Conservation (phyloP, 2,888 invertebrate species). For the Drosophila maculinotata region DNA sequence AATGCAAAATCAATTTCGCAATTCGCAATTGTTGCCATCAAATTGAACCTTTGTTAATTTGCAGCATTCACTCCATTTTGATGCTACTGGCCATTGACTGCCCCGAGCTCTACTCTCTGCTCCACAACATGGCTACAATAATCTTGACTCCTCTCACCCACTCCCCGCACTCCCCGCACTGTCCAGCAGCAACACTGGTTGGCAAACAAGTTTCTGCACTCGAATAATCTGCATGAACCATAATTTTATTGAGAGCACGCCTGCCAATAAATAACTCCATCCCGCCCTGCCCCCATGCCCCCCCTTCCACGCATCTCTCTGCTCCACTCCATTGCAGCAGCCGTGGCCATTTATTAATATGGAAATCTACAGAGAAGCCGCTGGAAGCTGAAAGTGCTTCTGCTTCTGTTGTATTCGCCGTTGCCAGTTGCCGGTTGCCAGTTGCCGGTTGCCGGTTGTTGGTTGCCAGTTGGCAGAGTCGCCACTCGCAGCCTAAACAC, state of each 20-base stretch:
- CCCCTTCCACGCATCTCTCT: neutral
- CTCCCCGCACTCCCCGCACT: neutral
- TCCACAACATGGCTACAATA: slow-evolving; percentile 67
- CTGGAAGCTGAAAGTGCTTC: slow-evolving; percentile 53
- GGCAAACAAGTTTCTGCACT: slow-evolving; percentile 78
- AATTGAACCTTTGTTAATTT: slow-evolving; percentile 26
- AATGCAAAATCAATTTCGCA: neutral
- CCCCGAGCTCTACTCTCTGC: no score
- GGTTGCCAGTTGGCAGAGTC: slow-evolving; percentile 33
- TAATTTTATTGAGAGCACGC: slow-evolving; percentile 80
- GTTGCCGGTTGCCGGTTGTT: neutral
- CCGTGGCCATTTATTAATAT: slow-evolving; percentile 78
- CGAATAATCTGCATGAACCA: slow-evolving; percentile 79
- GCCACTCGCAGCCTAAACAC: slow-evolving; percentile 68
- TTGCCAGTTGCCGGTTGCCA: neutral
- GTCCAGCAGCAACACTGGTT: no score
- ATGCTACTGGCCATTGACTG: no score
- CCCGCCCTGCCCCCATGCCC: slow-evolving; percentile 13
- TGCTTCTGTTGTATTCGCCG: slow-evolving; percentile 35
- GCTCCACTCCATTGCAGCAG: slow-evolving; percentile 23
- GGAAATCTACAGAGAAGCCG: slow-evolving; percentile 78
- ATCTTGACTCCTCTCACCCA: slow-evolving; percentile 28
- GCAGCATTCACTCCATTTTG: slow-evolving; percentile 61
- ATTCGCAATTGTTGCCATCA: neutral
- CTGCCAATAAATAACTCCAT: slow-evolving; percentile 77